phyloP scores from a whole-genome alignment of 2,797 vertebrate genomes.

The Oreortyx pictus region DNA sequence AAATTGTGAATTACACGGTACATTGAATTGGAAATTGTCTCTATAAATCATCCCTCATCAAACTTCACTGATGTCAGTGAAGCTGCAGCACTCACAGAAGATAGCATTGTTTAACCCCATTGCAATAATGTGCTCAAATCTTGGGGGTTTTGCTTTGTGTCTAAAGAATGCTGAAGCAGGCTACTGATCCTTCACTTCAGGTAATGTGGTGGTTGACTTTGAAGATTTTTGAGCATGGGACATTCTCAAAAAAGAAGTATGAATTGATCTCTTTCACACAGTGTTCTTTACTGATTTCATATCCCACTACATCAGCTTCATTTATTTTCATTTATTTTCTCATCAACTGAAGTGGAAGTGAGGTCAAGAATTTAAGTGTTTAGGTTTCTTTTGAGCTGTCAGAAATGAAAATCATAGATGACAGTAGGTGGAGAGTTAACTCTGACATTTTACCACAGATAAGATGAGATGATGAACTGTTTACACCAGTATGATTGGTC shows the following conservation, averaged over 20 bases:
- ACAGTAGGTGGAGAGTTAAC: neutral
- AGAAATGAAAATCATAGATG: neutral
- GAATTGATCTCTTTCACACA: neutral
- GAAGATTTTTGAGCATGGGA: neutral
- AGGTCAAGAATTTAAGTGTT: neutral
- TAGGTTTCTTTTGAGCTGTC: neutral
- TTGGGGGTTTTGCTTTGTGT: neutral
- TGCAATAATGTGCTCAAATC: neutral
- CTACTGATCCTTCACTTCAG: neutral
- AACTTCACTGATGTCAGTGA: neutral
- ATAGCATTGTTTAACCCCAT: neutral
- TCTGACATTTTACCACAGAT: neutral
- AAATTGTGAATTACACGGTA: conserved; percentile 32
- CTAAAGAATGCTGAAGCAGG: neutral
- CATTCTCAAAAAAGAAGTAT: no score
- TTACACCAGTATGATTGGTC: neutral
- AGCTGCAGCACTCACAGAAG: neutral
- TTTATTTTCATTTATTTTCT: neutral
- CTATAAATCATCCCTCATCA: neutral
- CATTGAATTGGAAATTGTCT: conserved; percentile 28
- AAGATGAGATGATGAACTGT: neutral
- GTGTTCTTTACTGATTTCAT: neutral
- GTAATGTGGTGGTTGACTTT: neutral
- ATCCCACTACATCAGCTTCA: neutral
- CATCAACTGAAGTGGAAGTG: neutral